Conservation (phyloP, 37 sponge, comb jelly and placozoan species). For the Ephydatia muelleri region DNA sequence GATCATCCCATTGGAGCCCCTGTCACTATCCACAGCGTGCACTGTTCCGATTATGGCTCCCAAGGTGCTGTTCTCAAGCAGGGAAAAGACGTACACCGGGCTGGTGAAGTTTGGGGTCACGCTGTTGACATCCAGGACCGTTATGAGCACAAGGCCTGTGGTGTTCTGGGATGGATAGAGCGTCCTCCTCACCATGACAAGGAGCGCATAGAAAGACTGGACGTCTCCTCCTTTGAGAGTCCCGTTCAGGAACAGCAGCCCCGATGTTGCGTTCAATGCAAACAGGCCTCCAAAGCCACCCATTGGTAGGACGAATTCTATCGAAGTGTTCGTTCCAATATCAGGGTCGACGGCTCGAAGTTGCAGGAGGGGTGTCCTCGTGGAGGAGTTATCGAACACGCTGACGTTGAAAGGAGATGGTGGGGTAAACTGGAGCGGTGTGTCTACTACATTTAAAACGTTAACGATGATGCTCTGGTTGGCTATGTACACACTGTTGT, state of each 20-base stretch:
- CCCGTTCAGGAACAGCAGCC: slow-evolving; percentile 15
- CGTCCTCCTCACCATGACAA: background rate
- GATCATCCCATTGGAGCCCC: slow-evolving; percentile 27
- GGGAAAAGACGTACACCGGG: slow-evolving; percentile 5
- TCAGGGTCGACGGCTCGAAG: slow-evolving; percentile 44
- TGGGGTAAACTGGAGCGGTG: slow-evolving; percentile 9
- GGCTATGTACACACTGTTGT: slow-evolving; percentile 19
- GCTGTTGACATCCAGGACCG: slow-evolving; percentile 78
- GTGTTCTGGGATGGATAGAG: slow-evolving; percentile 11
- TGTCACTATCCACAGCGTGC: slow-evolving; percentile 40
- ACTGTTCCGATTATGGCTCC: slow-evolving; percentile 11
- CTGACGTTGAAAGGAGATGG: slow-evolving; percentile 24
- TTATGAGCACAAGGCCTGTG: slow-evolving; percentile 17
- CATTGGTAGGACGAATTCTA: slow-evolving; percentile 13
- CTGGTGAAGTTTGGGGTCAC: slow-evolving; percentile 44
- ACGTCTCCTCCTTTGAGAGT: slow-evolving; percentile 52
- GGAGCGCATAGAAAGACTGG: slow-evolving; percentile 1
- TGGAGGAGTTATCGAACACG: slow-evolving; percentile 36
- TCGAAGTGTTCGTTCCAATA: slow-evolving; percentile 35
- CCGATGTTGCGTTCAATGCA: slow-evolving; percentile 17
- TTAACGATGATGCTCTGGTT: slow-evolving; percentile 15
- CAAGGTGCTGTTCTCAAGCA: slow-evolving; percentile 11
- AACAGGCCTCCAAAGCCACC: slow-evolving; percentile 32
- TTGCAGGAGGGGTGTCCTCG: slow-evolving; percentile 17
- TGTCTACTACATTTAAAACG: slow-evolving; percentile 27